Evolutionary conservation across 2,113 vertebrate genomes (phyloP).

Genomic region (Pelecanoides urinatrix): DNA sequence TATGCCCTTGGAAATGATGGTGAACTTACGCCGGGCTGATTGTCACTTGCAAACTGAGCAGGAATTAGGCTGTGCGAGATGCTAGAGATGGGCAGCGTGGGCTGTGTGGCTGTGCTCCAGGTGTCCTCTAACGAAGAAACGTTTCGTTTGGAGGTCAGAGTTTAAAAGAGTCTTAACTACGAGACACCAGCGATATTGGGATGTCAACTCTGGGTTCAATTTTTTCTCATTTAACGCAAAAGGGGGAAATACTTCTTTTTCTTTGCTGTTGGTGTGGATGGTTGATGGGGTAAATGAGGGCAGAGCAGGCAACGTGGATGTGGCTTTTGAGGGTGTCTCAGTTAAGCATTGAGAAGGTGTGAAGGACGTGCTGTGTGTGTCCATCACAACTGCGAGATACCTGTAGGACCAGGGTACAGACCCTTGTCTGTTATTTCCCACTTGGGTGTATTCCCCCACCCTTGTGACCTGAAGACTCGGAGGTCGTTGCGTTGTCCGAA

Average conservation of each 20-base stretch:
- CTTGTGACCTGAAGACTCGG: not conserved
- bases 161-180: not conserved
- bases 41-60: not conserved
- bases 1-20: not conserved
- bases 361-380: not conserved
- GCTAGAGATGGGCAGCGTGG: not conserved
- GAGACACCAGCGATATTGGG: not conserved
- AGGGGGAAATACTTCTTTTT: not conserved
- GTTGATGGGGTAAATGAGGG: not conserved
- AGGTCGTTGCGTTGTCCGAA: constrained; percentile 16
- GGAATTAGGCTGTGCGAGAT: not conserved
- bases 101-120: not conserved
- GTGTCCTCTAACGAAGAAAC: not conserved
- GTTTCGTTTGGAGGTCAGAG: not conserved
- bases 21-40: not conserved
- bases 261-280: fast-evolving
- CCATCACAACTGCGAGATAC: not conserved
- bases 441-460: not conserved
- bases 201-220: not conserved
- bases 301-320: not conserved
- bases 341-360: not conserved
- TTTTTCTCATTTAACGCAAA: not conserved
- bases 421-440: not conserved
- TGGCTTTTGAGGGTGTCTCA: not conserved
- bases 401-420: not conserved